These are phyloP conservation scores for Megalops atlanticus DNA, from an alignment of 2,113 vertebrate genomes.

Conservation along the genomic window DNA sequence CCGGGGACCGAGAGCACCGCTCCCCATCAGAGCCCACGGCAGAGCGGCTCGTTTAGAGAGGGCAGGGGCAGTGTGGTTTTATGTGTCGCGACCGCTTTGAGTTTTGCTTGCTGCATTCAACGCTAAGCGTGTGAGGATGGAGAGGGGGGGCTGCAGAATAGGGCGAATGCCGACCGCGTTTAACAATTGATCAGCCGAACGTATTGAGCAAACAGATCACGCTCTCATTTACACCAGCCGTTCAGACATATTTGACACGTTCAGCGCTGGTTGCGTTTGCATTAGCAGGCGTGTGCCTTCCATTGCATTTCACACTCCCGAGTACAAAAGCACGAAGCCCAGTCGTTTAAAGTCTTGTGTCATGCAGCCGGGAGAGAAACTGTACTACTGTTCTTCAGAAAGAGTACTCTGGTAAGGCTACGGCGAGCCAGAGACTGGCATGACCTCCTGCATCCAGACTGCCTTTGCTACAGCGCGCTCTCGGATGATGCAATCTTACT, in stretches of 20 bases:
- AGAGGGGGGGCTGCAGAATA: neutral
- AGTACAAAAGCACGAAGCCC: neutral
- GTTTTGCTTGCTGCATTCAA: neutral
- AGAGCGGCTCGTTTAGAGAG: neutral
- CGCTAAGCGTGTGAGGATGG: neutral
- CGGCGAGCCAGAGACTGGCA: neutral
- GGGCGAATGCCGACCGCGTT: neutral
- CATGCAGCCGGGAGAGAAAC: neutral
- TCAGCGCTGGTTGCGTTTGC: neutral
- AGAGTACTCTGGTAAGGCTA: neutral
- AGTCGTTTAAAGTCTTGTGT: neutral
- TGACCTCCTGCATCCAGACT: constrained; percentile 12
- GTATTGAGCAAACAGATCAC: neutral
- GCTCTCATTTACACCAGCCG: neutral
- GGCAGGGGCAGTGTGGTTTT: neutral
- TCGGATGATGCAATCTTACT: constrained; percentile 38
- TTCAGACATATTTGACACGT: neutral
- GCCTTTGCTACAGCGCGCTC: neutral
- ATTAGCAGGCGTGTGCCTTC: neutral
- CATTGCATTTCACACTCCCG: neutral
- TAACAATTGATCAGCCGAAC: neutral
- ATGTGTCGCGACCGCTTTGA: neutral
- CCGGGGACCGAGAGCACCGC: neutral
- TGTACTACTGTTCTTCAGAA: neutral
- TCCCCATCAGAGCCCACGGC: neutral